phyloP scores from a whole-genome alignment of 2,888 invertebrate species.

The Agonopterix alstromeriana region DNA sequence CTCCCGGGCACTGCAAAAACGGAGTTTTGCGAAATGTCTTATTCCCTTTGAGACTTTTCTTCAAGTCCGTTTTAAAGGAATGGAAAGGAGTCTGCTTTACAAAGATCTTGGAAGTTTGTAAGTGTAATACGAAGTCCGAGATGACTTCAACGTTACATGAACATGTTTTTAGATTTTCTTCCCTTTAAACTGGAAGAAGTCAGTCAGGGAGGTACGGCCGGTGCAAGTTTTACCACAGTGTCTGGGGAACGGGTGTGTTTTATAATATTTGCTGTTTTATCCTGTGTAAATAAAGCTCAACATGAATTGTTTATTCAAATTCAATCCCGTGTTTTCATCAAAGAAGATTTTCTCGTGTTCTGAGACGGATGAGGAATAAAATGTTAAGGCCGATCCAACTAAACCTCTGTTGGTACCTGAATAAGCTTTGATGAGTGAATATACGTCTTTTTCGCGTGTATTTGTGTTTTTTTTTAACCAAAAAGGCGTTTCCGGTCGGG shows the following conservation, averaged over 20 bases:
- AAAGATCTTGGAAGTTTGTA: slow-evolving; percentile 11
- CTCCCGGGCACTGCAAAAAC: background rate
- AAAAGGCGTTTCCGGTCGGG: background rate
- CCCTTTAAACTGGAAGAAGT: slow-evolving; percentile 12
- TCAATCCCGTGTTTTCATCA: slow-evolving; percentile 7
- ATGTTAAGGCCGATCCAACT: slow-evolving; percentile 17
- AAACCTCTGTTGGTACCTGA: slow-evolving; percentile 12
- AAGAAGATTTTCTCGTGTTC: slow-evolving; percentile 8
- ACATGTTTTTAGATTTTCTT: slow-evolving; percentile 15
- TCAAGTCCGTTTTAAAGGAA: too few relatives aligned
- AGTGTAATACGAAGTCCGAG: slow-evolving; percentile 11
- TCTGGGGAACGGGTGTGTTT: background rate
- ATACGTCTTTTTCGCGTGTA: slow-evolving; percentile 16
- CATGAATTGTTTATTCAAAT: slow-evolving; percentile 1
- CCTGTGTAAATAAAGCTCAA: background rate
- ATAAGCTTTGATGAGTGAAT: slow-evolving; percentile 16
- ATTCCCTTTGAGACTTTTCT: background rate
- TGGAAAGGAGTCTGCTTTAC: slow-evolving; percentile 1
- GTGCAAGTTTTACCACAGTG: background rate
- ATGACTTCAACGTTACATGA: background rate
- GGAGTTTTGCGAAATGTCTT: slow-evolving; percentile 10
- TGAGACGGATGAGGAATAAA: background rate
- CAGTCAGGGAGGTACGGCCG: too few relatives aligned
- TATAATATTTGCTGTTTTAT: background rate
- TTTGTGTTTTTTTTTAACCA: background rate